phyloP scores from a whole-genome alignment of 2,888 invertebrate genomes.

The Pyralis farinalis region DNA sequence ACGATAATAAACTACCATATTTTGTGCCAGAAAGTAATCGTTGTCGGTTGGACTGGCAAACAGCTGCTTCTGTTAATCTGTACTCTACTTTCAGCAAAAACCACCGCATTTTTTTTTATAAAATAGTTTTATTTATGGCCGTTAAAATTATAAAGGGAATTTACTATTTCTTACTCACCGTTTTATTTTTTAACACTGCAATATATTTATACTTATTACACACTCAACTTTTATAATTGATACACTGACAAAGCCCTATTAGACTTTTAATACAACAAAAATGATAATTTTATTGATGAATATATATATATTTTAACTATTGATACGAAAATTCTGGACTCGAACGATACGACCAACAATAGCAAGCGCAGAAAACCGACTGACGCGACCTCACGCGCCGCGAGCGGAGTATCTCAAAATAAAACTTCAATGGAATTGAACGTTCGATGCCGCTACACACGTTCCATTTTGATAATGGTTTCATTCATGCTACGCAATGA shows the following conservation, averaged over 20 bases:
- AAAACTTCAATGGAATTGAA: constrained; percentile 28
- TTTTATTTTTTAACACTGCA: constrained; percentile 41
- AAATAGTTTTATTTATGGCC: too few relatives aligned
- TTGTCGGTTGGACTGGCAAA: neutral
- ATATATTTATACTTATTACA: constrained; percentile 20
- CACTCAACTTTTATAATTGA: constrained; percentile 26
- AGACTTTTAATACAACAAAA: constrained; percentile 31
- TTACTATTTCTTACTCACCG: constrained; percentile 47
- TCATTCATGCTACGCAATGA: constrained; percentile 30
- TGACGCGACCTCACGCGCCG: constrained; percentile 56
- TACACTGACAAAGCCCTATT: constrained; percentile 40
- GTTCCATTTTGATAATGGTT: constrained; percentile 38
- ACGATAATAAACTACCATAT: neutral
- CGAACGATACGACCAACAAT: constrained; percentile 57
- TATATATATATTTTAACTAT: constrained; percentile 28
- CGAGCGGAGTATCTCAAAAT: constrained; percentile 50
- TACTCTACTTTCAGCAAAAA: constrained; percentile 1
- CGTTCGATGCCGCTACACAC: too few relatives aligned
- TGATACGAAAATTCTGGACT: constrained; percentile 60
- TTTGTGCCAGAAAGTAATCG: neutral
- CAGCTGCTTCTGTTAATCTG: constrained; percentile 1
- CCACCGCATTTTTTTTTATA: too few relatives aligned
- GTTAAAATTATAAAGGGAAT: too few relatives aligned
- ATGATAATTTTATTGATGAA: constrained; percentile 40
- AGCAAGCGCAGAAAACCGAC: constrained; percentile 77